Evolutionary conservation across 2,797 vertebrate genomes (phyloP), one percentile per base, ranked within the genome.

Genomic region (Fistularia commersonii): DNA sequence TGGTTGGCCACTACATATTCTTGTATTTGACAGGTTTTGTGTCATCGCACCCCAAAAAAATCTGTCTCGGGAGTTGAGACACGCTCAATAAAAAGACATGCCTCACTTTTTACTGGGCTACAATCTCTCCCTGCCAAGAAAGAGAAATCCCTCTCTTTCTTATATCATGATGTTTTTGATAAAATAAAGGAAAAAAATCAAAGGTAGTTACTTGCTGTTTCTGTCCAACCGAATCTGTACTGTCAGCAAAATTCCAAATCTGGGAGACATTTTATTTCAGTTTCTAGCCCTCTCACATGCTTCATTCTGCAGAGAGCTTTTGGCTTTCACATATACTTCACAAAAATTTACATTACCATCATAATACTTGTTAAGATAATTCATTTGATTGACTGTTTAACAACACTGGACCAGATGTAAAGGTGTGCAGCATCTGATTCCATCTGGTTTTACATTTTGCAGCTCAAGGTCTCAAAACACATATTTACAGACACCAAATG

Each of bases 301-400:
- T 41, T 9, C 39, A 41, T 41, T 36, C 35, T 8, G 7, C 35
- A 8, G 7, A 36, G 6, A 36, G 35, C 9, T 36, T 12, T 42
- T 23, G 8, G 14, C 23, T 44, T 44, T 11, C 14, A 44, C 42
- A 51, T 72, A 54, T 61, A 32, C 55, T 71, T 53, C 57, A 65
- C 52, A 72, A 66, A 74, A 69, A 64, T 77, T 56, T 72, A 68
- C 69, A 48, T 74, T 63, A 65, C 61, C 69, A 53, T 59, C 64
- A 74, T 65, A 73, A 78, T 84, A 67, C 64, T 67, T 51, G 61
- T 71, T 49, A 60, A 55, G 52, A 66, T 72, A 61, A 36, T 75
- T 77, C 66, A 80, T 67, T 67, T 67, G 80, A 84, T 11, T 80
- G 61, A 67, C 62, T 45, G 73, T 64, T 64, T 74, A 70, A 56